Percentiles rank a stretch among this genome's conserved stretches.
These are phyloP conservation scores for Maniola jurtina DNA, from an alignment of 1,140 invertebrate genomes.

Conservation along the genomic window DNA sequence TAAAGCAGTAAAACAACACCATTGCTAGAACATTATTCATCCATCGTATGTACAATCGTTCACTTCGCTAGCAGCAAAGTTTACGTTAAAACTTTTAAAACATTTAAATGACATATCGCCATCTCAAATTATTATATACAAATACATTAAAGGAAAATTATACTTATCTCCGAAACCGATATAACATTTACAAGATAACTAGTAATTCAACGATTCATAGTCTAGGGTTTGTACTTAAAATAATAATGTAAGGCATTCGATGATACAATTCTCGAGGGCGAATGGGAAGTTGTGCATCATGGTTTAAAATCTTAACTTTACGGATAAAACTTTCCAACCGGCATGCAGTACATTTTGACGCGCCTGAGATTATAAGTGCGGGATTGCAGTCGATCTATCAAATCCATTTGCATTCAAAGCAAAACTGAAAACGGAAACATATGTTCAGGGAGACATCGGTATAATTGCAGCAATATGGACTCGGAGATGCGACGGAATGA, in stretches of 20 bases:
- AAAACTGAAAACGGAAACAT: neutral
- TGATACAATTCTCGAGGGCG: slow-evolving; percentile 40
- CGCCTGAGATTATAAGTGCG: neutral
- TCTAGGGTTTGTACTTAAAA: slow-evolving; percentile 62
- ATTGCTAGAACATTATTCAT: slow-evolving; percentile 16
- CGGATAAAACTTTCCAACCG: neutral
- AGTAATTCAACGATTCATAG: slow-evolving; percentile 47
- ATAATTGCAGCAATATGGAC: neutral
- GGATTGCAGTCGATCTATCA: neutral
- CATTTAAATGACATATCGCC: slow-evolving; percentile 25
- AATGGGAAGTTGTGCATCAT: slow-evolving; percentile 52
- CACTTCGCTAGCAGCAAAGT: slow-evolving; percentile 16
- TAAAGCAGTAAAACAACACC: slow-evolving; percentile 17
- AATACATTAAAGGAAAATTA: slow-evolving; percentile 32
- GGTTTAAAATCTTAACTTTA: neutral
- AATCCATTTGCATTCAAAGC: slow-evolving; percentile 5
- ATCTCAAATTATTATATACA: slow-evolving; percentile 27
- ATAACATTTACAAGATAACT: slow-evolving; percentile 39
- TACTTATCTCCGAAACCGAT: slow-evolving; percentile 35
- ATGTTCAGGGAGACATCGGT: neutral
- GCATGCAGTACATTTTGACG: neutral
- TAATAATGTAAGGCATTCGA: slow-evolving; percentile 58
- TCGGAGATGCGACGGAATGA: neutral
- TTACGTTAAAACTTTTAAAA: slow-evolving; percentile 28
- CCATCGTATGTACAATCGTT: slow-evolving; percentile 23